A percentile compares a stretch with the other conserved stretches of the same genome.
Conservation (phyloP, 2,888 invertebrate genomes). For the Congeria kusceri region DNA sequence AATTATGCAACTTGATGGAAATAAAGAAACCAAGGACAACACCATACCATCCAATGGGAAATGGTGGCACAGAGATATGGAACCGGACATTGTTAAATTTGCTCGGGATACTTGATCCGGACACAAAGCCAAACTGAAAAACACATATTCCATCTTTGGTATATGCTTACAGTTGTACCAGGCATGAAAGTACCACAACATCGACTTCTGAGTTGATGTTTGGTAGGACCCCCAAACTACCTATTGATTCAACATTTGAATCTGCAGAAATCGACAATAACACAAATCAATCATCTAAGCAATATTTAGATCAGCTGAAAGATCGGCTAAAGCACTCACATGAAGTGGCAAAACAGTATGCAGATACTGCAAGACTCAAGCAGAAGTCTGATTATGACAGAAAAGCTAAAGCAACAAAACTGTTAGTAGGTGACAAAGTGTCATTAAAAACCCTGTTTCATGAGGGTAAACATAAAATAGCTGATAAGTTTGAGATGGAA, state of each 20-base stretch:
- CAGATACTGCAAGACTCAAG: neutral
- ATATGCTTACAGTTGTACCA: conserved; percentile 42
- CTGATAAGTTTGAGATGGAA: conserved; percentile 39
- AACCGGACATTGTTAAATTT: conserved; percentile 44
- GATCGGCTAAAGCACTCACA: conserved; percentile 29
- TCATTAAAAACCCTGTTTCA: conserved; percentile 30
- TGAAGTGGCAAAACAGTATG: conserved; percentile 17
- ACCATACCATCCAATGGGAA: conserved; percentile 54
- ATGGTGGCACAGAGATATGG: conserved; percentile 51
- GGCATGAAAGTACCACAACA: conserved; percentile 25
- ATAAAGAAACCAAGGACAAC: conserved; percentile 45
- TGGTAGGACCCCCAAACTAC: conserved; percentile 44
- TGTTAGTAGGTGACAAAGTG: conserved; percentile 35
- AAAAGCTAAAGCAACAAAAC: conserved; percentile 23
- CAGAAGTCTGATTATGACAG: conserved; percentile 36
- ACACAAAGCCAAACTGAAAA: conserved; percentile 44
- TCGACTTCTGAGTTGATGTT: conserved; percentile 45
- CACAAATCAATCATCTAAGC: conserved; percentile 9
- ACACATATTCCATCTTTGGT: conserved; percentile 22
- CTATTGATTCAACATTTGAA: conserved; percentile 45
- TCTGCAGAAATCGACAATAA: neutral
- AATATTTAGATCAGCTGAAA: conserved; percentile 23
- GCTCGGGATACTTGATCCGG: conserved; percentile 35
- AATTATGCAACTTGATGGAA: conserved; percentile 24
- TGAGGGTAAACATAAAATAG: conserved; percentile 46